These are phyloP conservation scores for Scolopax mira DNA, from an alignment of 2,113 vertebrate species.

Conservation along the genomic window DNA sequence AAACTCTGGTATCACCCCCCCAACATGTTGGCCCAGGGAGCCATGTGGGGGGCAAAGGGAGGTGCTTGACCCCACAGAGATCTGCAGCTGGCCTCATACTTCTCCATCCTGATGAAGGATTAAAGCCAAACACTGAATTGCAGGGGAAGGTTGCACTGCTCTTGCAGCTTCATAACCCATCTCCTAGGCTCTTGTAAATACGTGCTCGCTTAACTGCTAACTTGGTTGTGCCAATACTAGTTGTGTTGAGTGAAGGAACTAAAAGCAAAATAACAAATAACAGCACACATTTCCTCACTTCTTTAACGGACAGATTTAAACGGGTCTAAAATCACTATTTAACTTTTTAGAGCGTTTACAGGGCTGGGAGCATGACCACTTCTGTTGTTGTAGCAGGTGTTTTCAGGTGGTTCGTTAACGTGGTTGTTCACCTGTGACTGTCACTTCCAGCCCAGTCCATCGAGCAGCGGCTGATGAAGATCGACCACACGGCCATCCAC, in stretches of 20 bases:
- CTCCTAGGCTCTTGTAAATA: not conserved
- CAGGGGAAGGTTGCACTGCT: not conserved
- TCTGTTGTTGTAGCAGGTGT: fast-evolving
- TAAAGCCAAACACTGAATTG: not conserved
- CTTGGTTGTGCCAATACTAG: not conserved
- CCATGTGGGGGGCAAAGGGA: fast-evolving
- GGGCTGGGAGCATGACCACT: not conserved
- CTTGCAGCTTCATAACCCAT: not conserved
- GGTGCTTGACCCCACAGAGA: not conserved
- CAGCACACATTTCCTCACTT: not conserved
- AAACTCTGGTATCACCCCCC: fast-evolving
- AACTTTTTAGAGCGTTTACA: not conserved
- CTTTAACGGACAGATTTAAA: not conserved
- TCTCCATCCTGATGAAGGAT: not conserved
- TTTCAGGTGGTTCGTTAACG: fast-evolving
- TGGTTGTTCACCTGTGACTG: not conserved
- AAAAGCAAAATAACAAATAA: not conserved
- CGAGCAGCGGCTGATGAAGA: conserved; percentile 90
- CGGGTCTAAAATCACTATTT: not conserved
- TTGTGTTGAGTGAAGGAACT: not conserved
- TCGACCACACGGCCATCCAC: conserved; percentile 95
- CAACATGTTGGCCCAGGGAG: not conserved
- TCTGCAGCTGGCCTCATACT: not conserved
- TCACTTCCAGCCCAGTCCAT: conserved; percentile 84
- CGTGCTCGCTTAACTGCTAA: conserved; percentile 7